These are phyloP conservation scores for Noctua fimbriata DNA, from an alignment of 2,888 invertebrate genomes.

Conservation along the genomic window DNA sequence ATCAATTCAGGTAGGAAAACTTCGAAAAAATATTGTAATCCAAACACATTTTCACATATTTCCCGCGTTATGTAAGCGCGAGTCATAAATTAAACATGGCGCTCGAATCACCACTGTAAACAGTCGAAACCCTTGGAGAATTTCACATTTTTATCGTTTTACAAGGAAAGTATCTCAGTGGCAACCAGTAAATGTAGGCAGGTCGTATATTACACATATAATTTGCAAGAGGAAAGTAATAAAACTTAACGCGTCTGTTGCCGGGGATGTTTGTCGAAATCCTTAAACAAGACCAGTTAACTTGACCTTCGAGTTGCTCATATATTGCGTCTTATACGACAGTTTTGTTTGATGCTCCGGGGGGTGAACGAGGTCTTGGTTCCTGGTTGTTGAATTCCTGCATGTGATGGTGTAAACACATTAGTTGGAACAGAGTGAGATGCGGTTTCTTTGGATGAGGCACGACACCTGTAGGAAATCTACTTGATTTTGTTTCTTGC, in stretches of 20 bases:
- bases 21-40: constrained; percentile 47
- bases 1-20: constrained; percentile 31
- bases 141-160: constrained; percentile 81
- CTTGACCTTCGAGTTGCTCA: constrained; percentile 69
- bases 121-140: constrained; percentile 70
- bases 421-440: constrained; percentile 79
- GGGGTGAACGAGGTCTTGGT: constrained; percentile 69
- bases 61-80: constrained; percentile 39
- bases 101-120: constrained; percentile 70
- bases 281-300: constrained; percentile 78
- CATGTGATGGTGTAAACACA: constrained; percentile 87
- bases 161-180: constrained; percentile 79
- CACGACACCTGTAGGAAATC: constrained; percentile 80
- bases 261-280: constrained; percentile 86
- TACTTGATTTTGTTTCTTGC: constrained; percentile 62
- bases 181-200: constrained; percentile 62
- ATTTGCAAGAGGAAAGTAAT: constrained; percentile 87
- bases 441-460: constrained; percentile 79
- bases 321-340: constrained; percentile 25
- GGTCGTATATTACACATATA: constrained; percentile 83
- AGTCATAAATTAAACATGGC: constrained; percentile 70
- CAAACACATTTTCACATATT: constrained; percentile 52
- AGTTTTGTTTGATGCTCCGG: constrained; percentile 36
- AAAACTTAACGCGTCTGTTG: constrained; percentile 87
- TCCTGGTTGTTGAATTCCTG: constrained; percentile 76